Conservation (phyloP, 2,888 invertebrate species). For the Temnothorax unifasciatus region DNA sequence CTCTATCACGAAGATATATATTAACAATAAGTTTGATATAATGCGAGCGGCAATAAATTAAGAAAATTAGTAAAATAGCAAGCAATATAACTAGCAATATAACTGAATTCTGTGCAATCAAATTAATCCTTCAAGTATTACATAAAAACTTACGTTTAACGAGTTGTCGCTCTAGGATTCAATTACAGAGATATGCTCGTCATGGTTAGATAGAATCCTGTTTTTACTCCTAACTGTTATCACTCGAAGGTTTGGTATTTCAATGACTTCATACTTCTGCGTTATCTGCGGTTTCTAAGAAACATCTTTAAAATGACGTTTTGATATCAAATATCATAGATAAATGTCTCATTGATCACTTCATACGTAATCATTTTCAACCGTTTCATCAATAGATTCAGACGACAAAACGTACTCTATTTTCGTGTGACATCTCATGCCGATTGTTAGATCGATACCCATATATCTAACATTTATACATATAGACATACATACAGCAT, state of each 20-base stretch:
- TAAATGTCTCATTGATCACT: not conserved
- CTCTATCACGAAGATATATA: not conserved
- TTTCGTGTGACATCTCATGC: not conserved
- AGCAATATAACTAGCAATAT: not conserved
- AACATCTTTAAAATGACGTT: not conserved
- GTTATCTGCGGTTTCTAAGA: not conserved
- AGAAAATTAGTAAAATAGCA: not conserved
- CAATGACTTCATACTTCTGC: not conserved
- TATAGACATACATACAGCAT: not conserved
- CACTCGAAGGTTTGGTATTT: not conserved
- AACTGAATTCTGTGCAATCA: not conserved
- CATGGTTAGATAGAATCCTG: not conserved
- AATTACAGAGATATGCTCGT: constrained; percentile 3
- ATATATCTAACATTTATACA: not conserved
- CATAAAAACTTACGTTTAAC: not conserved
- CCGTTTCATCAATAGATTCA: not conserved
- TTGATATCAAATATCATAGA: not conserved
- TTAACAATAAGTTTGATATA: not conserved
- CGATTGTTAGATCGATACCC: not conserved
- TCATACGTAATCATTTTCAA: not conserved
- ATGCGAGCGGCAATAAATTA: not conserved
- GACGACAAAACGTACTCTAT: not conserved
- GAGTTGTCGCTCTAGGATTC: not conserved
- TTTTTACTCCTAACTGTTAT: not conserved
- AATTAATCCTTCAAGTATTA: not conserved